These are phyloP conservation scores for Egretta garzetta DNA, from an alignment of 2,113 vertebrate genomes.

Conservation along the genomic window DNA sequence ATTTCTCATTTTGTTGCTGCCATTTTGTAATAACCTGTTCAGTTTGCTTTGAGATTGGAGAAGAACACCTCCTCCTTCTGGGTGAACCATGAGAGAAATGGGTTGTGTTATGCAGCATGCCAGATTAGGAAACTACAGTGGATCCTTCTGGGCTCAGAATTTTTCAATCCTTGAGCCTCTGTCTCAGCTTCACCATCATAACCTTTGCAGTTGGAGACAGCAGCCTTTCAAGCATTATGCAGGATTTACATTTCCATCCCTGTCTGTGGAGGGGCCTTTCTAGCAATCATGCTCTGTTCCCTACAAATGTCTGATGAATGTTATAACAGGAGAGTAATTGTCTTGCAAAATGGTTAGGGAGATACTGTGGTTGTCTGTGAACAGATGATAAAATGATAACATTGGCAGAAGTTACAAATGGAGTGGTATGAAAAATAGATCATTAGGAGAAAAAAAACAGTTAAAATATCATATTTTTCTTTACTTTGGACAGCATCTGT, in stretches of 20 bases:
- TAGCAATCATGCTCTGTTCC: background rate
- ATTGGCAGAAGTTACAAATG: background rate
- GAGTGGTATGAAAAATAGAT: background rate
- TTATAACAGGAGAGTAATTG: background rate
- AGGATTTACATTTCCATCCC: background rate
- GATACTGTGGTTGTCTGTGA: background rate
- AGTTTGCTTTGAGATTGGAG: background rate
- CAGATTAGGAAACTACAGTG: background rate
- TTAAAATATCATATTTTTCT: background rate
- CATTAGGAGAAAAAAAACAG: background rate
- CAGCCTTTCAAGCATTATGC: background rate
- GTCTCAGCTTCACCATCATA: background rate
- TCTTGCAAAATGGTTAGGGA: background rate
- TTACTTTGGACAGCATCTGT: background rate
- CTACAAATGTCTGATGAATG: background rate
- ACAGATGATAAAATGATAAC: background rate
- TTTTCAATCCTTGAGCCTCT: background rate
- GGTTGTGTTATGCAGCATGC: background rate
- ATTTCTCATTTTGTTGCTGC: background rate
- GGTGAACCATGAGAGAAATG: background rate
- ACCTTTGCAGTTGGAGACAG: background rate
- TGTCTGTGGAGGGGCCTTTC: background rate
- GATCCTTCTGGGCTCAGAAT: background rate
- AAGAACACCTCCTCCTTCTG: background rate
- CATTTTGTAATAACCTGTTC: background rate